phyloP scores from a whole-genome alignment of 2,888 invertebrate species.

The Synergus umbraculus region DNA sequence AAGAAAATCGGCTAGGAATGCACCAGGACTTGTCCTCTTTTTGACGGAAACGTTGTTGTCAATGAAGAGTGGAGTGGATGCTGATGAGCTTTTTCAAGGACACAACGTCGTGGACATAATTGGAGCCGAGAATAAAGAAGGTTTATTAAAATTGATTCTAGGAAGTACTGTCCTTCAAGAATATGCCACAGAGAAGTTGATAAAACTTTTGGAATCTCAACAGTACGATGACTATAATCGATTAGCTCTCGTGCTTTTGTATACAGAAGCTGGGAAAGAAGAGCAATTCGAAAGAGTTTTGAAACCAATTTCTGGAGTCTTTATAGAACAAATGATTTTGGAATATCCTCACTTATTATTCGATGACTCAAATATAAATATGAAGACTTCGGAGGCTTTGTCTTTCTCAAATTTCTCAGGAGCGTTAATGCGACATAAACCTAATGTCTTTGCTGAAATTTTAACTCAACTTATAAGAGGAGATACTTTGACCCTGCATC shows the following conservation, averaged over 20 bases:
- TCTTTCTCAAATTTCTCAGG: constrained; percentile 80
- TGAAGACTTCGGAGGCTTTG: constrained; percentile 70
- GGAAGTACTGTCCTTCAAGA: constrained; percentile 79
- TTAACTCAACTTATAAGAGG: constrained; percentile 78
- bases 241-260: constrained; percentile 78
- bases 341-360: constrained; percentile 79
- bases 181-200: constrained; percentile 80
- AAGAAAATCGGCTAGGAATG: constrained; percentile 67
- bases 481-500: constrained; percentile 76
- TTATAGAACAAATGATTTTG: constrained; percentile 75
- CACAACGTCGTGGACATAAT: constrained; percentile 73
- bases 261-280: constrained; percentile 79
- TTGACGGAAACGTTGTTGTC: constrained; percentile 74
- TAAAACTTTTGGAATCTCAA: constrained; percentile 75
- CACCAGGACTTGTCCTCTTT: constrained; percentile 70
- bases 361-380: constrained; percentile 76
- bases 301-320: constrained; percentile 75
- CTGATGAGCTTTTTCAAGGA: constrained; percentile 77
- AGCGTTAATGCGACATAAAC: constrained; percentile 78
- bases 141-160: constrained; percentile 79
- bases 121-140: constrained; percentile 68
- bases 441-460: constrained; percentile 77
- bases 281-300: constrained; percentile 78
- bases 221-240: constrained; percentile 72
- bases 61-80: constrained; percentile 76